A percentile compares a stretch with the other conserved stretches of the same genome.
These are phyloP conservation scores for Stomatorhinus ivindoensis DNA, from an alignment of 2,113 vertebrate genomes.

Conservation along the genomic window DNA sequence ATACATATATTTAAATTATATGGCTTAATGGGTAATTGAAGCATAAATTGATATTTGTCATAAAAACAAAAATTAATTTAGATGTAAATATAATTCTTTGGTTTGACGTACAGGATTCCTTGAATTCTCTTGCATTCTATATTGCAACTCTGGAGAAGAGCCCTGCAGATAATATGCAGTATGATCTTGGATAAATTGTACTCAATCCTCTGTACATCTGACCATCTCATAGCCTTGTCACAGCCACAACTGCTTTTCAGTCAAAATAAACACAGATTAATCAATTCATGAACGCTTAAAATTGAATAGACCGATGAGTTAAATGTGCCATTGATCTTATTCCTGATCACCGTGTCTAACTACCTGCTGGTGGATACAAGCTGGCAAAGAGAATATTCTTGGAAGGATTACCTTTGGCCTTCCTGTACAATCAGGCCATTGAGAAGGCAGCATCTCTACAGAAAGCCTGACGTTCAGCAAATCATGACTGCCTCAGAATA, in stretches of 20 bases:
- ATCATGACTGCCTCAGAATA: constrained; percentile 64
- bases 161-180: background rate
- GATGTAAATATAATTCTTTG: background rate
- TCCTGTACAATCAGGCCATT: constrained; percentile 52
- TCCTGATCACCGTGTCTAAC: background rate
- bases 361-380: background rate
- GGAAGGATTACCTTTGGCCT: background rate
- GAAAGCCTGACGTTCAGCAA: constrained; percentile 62
- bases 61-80: background rate
- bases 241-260: background rate
- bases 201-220: background rate
- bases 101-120: background rate
- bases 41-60: background rate
- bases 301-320: background rate
- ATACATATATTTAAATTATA: background rate
- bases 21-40: background rate
- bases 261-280: background rate
- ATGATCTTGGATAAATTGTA: background rate
- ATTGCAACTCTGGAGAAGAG: background rate
- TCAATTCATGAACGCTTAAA: background rate
- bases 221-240: background rate
- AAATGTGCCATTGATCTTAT: background rate
- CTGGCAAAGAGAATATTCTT: constrained; percentile 11
- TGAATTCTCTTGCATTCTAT: background rate
- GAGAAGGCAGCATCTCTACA: constrained; percentile 44